A percentile compares a stretch with the other conserved stretches of the same genome.
phyloP scores from a whole-genome alignment of 2,113 vertebrate genomes.

The Petroica traversi region DNA sequence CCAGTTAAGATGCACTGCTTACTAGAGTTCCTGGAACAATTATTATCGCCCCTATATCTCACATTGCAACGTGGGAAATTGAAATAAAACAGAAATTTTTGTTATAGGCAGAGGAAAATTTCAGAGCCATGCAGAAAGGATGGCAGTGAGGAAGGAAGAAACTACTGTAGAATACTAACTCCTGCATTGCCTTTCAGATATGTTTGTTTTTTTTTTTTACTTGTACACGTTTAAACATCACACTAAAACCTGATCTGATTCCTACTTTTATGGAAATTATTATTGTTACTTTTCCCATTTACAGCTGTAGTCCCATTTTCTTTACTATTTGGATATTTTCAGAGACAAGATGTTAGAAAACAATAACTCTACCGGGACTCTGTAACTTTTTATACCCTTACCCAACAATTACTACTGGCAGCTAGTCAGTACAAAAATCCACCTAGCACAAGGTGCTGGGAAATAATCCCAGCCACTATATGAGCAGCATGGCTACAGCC shows the following conservation, averaged over 20 bases:
- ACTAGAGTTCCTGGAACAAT: background rate
- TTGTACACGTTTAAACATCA: background rate
- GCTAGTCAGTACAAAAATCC: slow-evolving; percentile 1
- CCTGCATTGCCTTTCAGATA: background rate
- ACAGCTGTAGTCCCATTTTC: background rate
- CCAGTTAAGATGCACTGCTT: background rate
- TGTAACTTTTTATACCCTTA: background rate
- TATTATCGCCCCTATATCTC: background rate
- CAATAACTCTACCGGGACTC: background rate
- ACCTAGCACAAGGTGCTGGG: background rate
- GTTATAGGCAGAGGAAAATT: background rate
- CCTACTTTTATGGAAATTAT: background rate
- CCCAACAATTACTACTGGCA: background rate
- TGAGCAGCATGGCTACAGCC: background rate
- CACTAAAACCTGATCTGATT: background rate
- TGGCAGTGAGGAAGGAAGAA: background rate
- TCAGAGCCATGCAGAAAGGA: background rate
- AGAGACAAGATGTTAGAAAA: background rate
- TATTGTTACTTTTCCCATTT: background rate
- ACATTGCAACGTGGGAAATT: background rate
- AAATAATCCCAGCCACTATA: background rate
- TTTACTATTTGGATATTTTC: background rate
- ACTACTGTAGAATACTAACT: background rate
- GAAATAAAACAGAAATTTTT: background rate
- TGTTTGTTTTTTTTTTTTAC: background rate